These are phyloP conservation scores for Esperia sulphurella DNA, from an alignment of 2,888 invertebrate genomes.

Conservation along the genomic window DNA sequence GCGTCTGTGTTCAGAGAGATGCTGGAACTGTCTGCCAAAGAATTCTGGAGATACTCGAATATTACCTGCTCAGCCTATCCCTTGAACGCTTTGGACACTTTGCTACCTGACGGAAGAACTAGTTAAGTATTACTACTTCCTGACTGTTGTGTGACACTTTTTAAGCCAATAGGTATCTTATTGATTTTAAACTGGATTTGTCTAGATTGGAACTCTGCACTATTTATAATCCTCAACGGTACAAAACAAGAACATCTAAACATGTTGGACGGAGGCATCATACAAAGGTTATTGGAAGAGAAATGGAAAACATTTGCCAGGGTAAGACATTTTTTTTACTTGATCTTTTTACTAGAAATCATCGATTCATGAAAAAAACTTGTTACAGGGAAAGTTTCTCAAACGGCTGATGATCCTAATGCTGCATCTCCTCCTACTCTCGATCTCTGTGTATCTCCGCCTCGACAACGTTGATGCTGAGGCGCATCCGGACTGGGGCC, in stretches of 20 bases:
- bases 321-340: slow-evolving; percentile 65
- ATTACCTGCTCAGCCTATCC: slow-evolving; percentile 99
- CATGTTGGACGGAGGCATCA: slow-evolving; percentile 99
- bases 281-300: slow-evolving; percentile 96
- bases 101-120: slow-evolving; percentile 95
- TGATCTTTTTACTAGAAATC: background rate
- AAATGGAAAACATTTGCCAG: slow-evolving; percentile 99
- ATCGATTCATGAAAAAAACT: background rate
- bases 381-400: slow-evolving; percentile 90
- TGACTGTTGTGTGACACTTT: background rate
- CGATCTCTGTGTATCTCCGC: slow-evolving; percentile 94
- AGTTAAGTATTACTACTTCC: slow-evolving; percentile 80
- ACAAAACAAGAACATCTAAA: slow-evolving; percentile 98
- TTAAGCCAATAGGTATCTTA: background rate
- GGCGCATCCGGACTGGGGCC: slow-evolving; percentile 56
- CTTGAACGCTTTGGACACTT: slow-evolving; percentile 96
- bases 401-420: slow-evolving; percentile 93
- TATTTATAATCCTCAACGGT: slow-evolving; percentile 98
- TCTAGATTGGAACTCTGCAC: slow-evolving; percentile 98
- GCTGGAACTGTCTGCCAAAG: slow-evolving; percentile 95
- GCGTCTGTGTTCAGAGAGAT: slow-evolving; percentile 98
- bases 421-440: slow-evolving; percentile 92
- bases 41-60: slow-evolving; percentile 99
- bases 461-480: slow-evolving; percentile 72
- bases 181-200: slow-evolving; percentile 14